Conservation (phyloP, 2,888 invertebrate species). For the Yponomeuta sedellus region DNA sequence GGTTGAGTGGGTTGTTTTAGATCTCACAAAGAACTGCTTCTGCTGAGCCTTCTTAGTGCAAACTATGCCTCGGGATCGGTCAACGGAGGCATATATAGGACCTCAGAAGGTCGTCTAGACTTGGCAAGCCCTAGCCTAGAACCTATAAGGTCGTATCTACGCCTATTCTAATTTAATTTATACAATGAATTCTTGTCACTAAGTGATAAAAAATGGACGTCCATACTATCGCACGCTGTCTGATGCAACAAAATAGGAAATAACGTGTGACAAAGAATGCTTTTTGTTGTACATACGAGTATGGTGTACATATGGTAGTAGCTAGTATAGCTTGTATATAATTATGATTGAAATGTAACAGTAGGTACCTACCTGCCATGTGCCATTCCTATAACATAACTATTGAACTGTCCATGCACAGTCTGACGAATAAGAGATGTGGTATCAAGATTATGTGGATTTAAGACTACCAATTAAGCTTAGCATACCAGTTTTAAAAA, state of each 20-base stretch:
- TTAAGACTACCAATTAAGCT: no score
- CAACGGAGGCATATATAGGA: slow-evolving; percentile 53
- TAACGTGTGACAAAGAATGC: neutral
- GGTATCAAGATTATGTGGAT: no score
- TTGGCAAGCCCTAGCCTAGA: slow-evolving; percentile 37
- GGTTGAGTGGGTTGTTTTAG: slow-evolving; percentile 31
- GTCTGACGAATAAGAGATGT: no score
- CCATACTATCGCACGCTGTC: neutral
- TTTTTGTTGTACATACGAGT: neutral
- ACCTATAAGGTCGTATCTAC: slow-evolving; percentile 49
- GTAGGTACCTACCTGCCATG: no score
- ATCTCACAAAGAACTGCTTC: slow-evolving; percentile 66
- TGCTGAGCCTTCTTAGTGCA: slow-evolving; percentile 58
- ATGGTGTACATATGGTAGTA: no score
- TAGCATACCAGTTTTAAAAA: no score
- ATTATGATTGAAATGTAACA: neutral
- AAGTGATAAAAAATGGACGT: slow-evolving; percentile 5
- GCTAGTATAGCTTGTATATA: neutral
- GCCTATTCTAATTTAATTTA: slow-evolving; percentile 19
- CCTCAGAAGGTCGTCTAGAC: slow-evolving; percentile 52
- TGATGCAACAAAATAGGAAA: slow-evolving; percentile 5
- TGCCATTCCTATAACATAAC: no score
- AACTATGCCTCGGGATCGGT: slow-evolving; percentile 58
- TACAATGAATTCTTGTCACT: slow-evolving; percentile 7
- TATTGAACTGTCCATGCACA: no score